Base-by-base conservation (phyloP, 1,140 invertebrate genomes). In the Tetramorium parvispinum region DNA sequence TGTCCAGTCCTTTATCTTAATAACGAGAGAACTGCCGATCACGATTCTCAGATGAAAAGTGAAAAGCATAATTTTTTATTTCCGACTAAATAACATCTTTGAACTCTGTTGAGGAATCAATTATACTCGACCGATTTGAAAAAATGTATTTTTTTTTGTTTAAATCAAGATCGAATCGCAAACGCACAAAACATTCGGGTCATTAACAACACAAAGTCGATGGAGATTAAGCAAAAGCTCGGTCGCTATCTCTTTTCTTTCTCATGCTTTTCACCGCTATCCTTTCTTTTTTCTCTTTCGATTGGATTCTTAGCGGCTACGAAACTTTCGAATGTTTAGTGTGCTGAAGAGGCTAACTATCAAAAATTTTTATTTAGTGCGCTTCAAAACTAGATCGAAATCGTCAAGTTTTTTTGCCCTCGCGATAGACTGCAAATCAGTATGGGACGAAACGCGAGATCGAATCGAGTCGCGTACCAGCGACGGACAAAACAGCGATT, bases 401-500 rank as follows among this genome's bases (percentile, higher is more conserved):
- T 65, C n/a, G 11, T 18, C 16, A 78, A 65, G 10, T 63, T 13
- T 78, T 32, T 49, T 78, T 65, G 37, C 24, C 1, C 2, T 76
- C 13, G 11, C 27, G 0, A 6, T 21, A 57, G 8, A 8, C 11
- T 51, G 46, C 7, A 13, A 59, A 8, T 13, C 46, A 46, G 11
- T 73, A 40, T 55, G 24, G 18, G 49, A 55, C 73, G 49, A 46
- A 21, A 77, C 61, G 63, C 63, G 78, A 73, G 65, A 87, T 87
- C 78, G 65, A 90, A 85, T 81, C 51, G 57, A 76, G 68, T 61
- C 88, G 86, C 78, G 87, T 27, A 87, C 27, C 37, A 27, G 70
- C 86, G 53, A 8, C 7, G 75, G 76, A 90, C 88, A 89, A 89
- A 90, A 85, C 85, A 89, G 82, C 88, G 89, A 90, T 89, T 90